Evolutionary conservation across 1,140 invertebrate species (phyloP).

Genomic region (Drosophila sturtevanti): DNA sequence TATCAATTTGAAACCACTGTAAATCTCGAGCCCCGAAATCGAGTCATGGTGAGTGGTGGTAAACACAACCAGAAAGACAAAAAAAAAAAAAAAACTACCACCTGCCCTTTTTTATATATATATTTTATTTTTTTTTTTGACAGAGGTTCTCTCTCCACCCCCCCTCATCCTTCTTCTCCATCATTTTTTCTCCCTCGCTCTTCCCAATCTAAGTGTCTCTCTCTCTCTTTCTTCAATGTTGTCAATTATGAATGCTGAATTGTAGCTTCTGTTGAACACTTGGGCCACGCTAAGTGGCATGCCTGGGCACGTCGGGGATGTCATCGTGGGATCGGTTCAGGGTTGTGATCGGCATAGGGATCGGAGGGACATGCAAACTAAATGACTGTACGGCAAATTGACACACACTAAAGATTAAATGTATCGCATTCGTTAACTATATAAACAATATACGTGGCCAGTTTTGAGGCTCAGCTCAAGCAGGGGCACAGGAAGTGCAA

Average conservation of each 20-base stretch:
- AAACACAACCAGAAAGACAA: conserved; percentile 30
- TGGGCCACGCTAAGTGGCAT: conserved; percentile 75
- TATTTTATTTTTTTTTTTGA: conserved; percentile 54
- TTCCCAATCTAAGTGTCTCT: conserved; percentile 3
- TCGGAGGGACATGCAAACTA: conserved; percentile 75
- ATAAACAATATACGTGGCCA: conserved; percentile 78
- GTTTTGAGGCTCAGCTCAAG: conserved; percentile 41
- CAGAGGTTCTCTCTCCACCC: conserved; percentile 36
- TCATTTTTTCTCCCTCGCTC: conserved; percentile 23
- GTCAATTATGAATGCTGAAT: conserved; percentile 81
- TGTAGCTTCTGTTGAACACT: conserved; percentile 81
- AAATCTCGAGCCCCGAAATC: conserved; percentile 65
- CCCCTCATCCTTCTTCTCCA: conserved; percentile 16
- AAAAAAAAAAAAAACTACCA: conserved; percentile 72
- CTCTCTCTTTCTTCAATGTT: conserved; percentile 35
- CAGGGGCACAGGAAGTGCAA: conserved; percentile 54
- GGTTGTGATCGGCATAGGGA: conserved; percentile 13
- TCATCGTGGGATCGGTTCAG: conserved; percentile 62
- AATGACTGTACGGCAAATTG: conserved; percentile 81
- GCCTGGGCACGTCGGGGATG: conserved; percentile 67
- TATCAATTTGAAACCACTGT: conserved; percentile 47
- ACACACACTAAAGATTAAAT: conserved; percentile 82
- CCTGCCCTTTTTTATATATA: conserved; percentile 62
- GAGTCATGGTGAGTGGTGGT: conserved; percentile 59
- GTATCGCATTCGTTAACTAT: conserved; percentile 81